Conservation (phyloP, 2,113 vertebrate species). For the Patagioenas fasciata region DNA sequence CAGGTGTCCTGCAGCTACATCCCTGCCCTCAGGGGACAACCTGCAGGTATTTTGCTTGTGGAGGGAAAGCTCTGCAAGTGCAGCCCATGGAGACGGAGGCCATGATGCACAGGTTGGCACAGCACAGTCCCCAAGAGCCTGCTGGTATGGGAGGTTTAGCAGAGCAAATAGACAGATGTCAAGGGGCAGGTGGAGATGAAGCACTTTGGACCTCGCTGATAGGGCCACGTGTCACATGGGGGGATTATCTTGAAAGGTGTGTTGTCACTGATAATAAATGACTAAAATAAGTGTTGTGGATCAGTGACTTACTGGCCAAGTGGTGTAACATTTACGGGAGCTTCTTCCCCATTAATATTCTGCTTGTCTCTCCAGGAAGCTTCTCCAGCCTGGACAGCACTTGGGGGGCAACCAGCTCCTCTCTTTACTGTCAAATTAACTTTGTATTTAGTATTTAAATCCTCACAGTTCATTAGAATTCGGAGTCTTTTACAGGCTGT, state of each 20-base stretch:
- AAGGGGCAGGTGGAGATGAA: background rate
- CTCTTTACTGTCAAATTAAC: background rate
- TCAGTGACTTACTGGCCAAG: background rate
- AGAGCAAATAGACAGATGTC: background rate
- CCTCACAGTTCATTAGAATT: rapidly evolving
- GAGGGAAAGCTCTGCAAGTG: background rate
- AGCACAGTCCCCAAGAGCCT: rapidly evolving
- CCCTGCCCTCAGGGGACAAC: background rate
- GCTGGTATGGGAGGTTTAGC: background rate
- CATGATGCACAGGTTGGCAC: rapidly evolving
- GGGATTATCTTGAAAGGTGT: background rate
- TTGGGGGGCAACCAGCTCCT: background rate
- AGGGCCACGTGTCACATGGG: background rate
- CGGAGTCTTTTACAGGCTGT: background rate
- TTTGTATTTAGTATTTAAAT: background rate
- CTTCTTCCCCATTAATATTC: background rate
- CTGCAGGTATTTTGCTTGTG: rapidly evolving
- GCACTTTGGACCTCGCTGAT: background rate
- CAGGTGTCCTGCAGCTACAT: background rate
- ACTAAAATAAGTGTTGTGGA: background rate
- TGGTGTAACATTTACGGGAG: background rate
- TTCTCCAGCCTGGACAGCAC: background rate
- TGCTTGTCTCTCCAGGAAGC: background rate
- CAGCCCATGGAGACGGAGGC: background rate
- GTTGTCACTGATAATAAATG: background rate